Conservation (phyloP, 2,888 invertebrate species). For the Nudaria mundana region DNA sequence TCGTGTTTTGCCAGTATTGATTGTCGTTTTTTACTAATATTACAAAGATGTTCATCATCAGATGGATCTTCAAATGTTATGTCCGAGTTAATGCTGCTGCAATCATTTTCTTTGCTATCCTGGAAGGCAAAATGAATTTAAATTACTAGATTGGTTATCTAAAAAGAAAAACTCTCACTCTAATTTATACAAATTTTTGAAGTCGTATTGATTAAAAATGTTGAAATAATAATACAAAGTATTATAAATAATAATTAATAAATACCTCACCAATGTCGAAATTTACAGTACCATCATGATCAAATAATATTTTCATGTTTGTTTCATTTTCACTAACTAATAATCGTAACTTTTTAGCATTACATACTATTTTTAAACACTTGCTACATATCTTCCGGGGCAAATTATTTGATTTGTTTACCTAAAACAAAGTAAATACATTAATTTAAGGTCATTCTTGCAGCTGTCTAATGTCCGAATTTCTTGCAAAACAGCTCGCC, state of each 20-base stretch:
- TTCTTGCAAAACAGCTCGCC: no score
- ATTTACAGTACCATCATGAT: constrained; percentile 12
- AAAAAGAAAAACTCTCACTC: no score
- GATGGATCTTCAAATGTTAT: background rate
- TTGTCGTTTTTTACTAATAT: constrained; percentile 1
- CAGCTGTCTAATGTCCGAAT: no score
- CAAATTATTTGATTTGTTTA: constrained; percentile 39
- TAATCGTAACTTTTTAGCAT: constrained; percentile 39
- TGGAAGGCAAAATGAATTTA: background rate
- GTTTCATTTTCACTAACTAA: constrained; percentile 45
- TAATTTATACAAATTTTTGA: no score
- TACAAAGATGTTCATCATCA: constrained; percentile 1
- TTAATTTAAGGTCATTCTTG: background rate
- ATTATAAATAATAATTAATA: no score
- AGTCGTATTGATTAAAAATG: no score
- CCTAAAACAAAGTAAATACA: constrained; percentile 24
- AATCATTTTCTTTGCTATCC: background rate
- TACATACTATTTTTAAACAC: constrained; percentile 44
- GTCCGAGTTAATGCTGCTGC: background rate
- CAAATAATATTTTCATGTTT: constrained; percentile 39
- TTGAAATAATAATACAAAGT: no score
- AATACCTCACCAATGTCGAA: constrained; percentile 8
- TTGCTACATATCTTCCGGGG: constrained; percentile 52
- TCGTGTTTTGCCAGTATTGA: constrained; percentile 11
- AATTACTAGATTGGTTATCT: no score